These are phyloP conservation scores for Octomys mimax DNA, from an alignment of 2,797 vertebrate genomes.

Conservation along the genomic window DNA sequence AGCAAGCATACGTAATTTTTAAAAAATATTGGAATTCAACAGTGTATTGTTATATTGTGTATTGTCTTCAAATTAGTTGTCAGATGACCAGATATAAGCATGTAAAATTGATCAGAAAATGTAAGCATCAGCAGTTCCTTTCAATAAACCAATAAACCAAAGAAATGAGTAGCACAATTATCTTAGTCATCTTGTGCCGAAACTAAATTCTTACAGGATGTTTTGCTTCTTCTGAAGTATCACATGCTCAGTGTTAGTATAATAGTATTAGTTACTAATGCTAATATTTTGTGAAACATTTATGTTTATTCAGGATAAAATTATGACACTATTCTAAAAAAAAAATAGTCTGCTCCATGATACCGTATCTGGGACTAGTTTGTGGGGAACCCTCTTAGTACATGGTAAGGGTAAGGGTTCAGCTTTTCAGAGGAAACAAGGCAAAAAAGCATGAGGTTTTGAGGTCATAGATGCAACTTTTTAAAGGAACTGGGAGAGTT, in stretches of 20 bases:
- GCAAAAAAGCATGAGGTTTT: neutral
- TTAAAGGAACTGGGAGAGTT: neutral
- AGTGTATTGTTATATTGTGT: too few relatives aligned
- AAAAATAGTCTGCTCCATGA: neutral
- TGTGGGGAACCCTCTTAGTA: neutral
- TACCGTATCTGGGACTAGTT: neutral
- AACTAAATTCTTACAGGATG: neutral
- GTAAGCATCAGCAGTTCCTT: too few relatives aligned
- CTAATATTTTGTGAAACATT: neutral
- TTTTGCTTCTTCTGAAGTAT: neutral
- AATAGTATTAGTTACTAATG: neutral
- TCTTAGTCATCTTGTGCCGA: neutral
- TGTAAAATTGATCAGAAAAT: too few relatives aligned
- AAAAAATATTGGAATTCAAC: too few relatives aligned
- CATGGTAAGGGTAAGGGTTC: neutral
- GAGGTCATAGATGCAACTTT: neutral
- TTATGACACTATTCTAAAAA: neutral
- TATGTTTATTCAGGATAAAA: neutral
- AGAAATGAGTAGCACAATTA: too few relatives aligned
- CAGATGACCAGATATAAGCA: too few relatives aligned
- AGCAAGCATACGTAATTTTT: too few relatives aligned
- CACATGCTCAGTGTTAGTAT: neutral
- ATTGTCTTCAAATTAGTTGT: too few relatives aligned
- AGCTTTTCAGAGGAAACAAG: neutral
- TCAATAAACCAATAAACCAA: too few relatives aligned